These are phyloP conservation scores for Cydia fagiglandana DNA, from an alignment of 1,140 invertebrate genomes.

Conservation along the genomic window DNA sequence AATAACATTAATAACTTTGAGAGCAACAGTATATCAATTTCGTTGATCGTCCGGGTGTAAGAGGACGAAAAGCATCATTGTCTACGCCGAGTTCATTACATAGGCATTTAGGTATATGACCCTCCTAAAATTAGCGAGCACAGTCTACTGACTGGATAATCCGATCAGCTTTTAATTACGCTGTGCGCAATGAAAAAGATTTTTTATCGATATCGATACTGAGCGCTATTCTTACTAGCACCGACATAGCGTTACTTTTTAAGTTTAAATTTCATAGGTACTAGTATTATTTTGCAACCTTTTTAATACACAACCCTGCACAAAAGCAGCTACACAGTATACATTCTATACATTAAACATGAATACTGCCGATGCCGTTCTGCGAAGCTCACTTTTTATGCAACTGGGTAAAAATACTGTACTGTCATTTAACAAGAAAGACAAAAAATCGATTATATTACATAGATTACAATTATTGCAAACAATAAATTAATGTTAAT, in stretches of 20 bases:
- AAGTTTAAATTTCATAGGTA: too few species aligned
- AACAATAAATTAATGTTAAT: not conserved
- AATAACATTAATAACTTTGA: not conserved
- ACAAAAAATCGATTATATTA: too few species aligned
- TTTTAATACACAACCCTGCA: too few species aligned
- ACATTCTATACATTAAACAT: too few species aligned
- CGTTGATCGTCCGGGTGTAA: not conserved
- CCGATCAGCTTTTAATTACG: constrained; percentile 26
- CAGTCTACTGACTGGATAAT: constrained; percentile 27
- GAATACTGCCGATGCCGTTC: too few species aligned
- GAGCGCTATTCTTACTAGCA: too few species aligned
- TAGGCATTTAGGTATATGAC: not conserved
- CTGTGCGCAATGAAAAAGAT: not conserved
- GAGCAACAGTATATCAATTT: not conserved
- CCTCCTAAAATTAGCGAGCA: constrained; percentile 18
- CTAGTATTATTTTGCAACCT: too few species aligned
- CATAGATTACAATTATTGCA: not conserved
- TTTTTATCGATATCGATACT: constrained; percentile 7
- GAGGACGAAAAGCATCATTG: not conserved
- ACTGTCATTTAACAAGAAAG: too few species aligned
- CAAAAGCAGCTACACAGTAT: too few species aligned
- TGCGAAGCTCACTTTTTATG: too few species aligned
- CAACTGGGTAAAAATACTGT: too few species aligned
- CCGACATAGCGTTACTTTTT: too few species aligned
- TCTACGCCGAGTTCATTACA: not conserved